phyloP scores from a whole-genome alignment of 2,797 vertebrate species.

The Thunnus albacares region DNA sequence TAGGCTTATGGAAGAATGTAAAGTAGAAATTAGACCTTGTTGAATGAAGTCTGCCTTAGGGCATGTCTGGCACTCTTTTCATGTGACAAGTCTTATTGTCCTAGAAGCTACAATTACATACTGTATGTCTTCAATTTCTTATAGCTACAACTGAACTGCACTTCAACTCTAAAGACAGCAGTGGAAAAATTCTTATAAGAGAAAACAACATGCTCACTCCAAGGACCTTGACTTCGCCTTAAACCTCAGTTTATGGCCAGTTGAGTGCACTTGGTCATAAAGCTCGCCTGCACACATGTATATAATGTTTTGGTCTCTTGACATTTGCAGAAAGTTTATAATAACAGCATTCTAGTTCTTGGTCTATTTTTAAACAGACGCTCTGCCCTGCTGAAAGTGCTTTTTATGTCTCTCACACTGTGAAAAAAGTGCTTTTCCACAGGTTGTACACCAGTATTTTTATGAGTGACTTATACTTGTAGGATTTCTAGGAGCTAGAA shows the following conservation, averaged over 20 bases:
- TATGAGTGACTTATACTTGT: no score
- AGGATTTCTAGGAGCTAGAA: neutral
- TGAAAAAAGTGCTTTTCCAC: neutral
- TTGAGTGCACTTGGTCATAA: neutral
- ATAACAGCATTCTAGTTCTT: neutral
- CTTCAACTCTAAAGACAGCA: neutral
- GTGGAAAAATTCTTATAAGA: neutral
- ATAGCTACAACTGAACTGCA: slow-evolving; percentile 12
- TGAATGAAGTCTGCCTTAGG: neutral
- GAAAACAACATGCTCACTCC: neutral
- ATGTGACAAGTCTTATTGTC: slow-evolving; percentile 27
- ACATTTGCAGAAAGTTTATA: neutral
- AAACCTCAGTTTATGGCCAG: slow-evolving; percentile 1
- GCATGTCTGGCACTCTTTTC: neutral
- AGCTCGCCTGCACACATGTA: slow-evolving; percentile 2
- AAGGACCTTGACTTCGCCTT: neutral
- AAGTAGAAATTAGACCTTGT: slow-evolving; percentile 1
- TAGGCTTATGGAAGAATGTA: neutral
- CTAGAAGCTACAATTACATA: neutral
- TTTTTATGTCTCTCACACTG: neutral
- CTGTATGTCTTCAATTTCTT: neutral
- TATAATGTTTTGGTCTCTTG: slow-evolving; percentile 9
- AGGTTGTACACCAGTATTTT: neutral
- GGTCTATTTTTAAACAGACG: neutral
- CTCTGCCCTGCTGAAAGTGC: neutral